A percentile compares a stretch with the other conserved stretches of the same genome.
Evolutionary conservation across 2,113 vertebrate genomes (phyloP).

Genomic region (Crocuta crocuta): DNA sequence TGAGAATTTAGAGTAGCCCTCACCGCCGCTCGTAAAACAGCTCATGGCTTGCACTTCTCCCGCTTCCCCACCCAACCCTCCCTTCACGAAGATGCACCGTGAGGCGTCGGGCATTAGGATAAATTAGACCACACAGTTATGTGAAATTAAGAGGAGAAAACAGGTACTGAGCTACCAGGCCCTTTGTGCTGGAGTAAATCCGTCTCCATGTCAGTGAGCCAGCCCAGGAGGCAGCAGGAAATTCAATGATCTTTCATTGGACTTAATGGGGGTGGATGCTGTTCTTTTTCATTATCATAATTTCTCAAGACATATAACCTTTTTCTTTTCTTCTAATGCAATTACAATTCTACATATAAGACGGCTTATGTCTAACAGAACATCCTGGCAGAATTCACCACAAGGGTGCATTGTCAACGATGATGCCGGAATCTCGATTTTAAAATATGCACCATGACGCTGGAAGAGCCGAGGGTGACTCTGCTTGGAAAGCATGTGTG

Average conservation of each 20-base stretch:
- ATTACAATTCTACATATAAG: neutral
- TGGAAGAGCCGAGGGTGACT: neutral
- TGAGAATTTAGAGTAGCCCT: neutral
- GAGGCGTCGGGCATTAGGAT: neutral
- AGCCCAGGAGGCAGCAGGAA: neutral
- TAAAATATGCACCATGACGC: rapidly evolving
- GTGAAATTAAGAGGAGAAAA: constrained; percentile 51
- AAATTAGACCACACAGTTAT: constrained; percentile 20
- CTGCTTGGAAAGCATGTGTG: neutral
- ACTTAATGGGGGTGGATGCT: constrained; percentile 29
- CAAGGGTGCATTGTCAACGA: neutral
- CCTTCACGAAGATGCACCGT: neutral
- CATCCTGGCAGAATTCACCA: neutral
- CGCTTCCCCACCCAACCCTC: neutral
- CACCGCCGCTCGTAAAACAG: rapidly evolving
- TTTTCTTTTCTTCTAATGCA: neutral
- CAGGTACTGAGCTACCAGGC: neutral
- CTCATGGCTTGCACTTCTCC: neutral
- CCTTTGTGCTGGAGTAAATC: neutral
- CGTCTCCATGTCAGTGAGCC: neutral
- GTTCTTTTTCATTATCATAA: constrained; percentile 64
- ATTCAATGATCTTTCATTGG: constrained; percentile 30
- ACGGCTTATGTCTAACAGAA: constrained; percentile 29
- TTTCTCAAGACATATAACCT: constrained; percentile 61
- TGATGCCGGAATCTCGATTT: neutral